Conservation (phyloP, 2,888 invertebrate species). For the Clitarchus hookeri region DNA sequence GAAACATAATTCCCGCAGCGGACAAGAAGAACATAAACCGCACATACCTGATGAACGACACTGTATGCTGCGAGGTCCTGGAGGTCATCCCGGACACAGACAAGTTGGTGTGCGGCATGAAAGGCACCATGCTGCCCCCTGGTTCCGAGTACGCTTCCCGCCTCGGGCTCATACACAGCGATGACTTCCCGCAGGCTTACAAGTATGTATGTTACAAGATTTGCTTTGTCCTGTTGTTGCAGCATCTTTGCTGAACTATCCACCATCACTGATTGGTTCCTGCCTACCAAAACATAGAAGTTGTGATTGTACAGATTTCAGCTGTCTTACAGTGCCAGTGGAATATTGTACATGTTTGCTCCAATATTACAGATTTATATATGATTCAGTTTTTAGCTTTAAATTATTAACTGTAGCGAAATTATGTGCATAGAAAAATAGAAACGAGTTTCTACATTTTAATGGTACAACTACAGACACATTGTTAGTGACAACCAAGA, state of each 20-base stretch:
- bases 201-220: constrained; percentile 66
- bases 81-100: constrained; percentile 85
- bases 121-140: constrained; percentile 71
- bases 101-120: constrained; percentile 87
- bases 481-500: too few species aligned
- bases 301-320: background rate
- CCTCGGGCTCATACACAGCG: constrained; percentile 80
- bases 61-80: constrained; percentile 85
- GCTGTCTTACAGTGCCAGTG: too few species aligned
- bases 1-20: constrained; percentile 69
- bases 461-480: too few species aligned
- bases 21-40: constrained; percentile 80
- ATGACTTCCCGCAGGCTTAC: constrained; percentile 81
- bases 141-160: constrained; percentile 73
- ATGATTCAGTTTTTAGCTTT: too few species aligned
- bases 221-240: background rate
- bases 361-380: too few species aligned
- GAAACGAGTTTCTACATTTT: too few species aligned
- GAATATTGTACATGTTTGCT: too few species aligned
- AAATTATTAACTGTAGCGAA: too few species aligned
- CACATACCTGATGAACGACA: constrained; percentile 80
- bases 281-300: background rate
- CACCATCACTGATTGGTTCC: background rate
- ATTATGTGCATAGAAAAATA: too few species aligned
- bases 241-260: background rate